Evolutionary conservation across 2,797 vertebrate species (phyloP).

Genomic region (Falco concolor): DNA sequence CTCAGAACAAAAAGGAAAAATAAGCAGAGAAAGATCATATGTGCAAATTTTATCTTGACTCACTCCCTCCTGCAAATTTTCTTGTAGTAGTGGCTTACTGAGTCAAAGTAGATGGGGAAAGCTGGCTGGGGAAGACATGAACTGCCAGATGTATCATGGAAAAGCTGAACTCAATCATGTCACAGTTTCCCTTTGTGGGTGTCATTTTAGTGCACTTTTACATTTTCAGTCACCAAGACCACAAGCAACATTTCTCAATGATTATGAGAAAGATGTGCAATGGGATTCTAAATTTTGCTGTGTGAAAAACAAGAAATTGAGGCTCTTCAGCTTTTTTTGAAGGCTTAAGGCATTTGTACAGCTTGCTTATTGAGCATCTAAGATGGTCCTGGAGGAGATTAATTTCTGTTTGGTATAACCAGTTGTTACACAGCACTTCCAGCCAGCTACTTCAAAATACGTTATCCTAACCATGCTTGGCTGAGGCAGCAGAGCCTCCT

Average conservation of each 20-base stretch:
- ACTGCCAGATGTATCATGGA: not conserved
- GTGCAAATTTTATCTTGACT: not conserved
- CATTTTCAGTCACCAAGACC: not conserved
- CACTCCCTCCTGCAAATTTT: not conserved
- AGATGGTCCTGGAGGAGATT: not conserved
- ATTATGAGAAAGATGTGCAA: not conserved
- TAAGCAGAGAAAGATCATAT: not conserved
- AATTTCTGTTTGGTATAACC: not conserved
- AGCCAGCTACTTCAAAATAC: not conserved
- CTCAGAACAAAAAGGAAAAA: not conserved
- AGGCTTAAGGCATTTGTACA: not conserved
- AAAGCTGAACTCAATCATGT: not conserved
- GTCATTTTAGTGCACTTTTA: not conserved
- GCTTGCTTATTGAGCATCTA: not conserved
- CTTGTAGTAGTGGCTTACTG: not conserved
- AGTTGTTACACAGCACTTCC: not conserved
- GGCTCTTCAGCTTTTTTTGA: not conserved
- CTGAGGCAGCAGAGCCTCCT: not conserved
- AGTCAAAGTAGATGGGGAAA: not conserved
- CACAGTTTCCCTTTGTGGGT: not conserved
- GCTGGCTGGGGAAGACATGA: not conserved
- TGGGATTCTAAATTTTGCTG: not conserved
- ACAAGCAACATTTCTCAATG: not conserved
- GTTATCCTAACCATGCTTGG: not conserved
- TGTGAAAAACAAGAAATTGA: not conserved